phyloP scores from a whole-genome alignment of 92 coral and sea anemone genomes.

The Diadumene lineata region DNA sequence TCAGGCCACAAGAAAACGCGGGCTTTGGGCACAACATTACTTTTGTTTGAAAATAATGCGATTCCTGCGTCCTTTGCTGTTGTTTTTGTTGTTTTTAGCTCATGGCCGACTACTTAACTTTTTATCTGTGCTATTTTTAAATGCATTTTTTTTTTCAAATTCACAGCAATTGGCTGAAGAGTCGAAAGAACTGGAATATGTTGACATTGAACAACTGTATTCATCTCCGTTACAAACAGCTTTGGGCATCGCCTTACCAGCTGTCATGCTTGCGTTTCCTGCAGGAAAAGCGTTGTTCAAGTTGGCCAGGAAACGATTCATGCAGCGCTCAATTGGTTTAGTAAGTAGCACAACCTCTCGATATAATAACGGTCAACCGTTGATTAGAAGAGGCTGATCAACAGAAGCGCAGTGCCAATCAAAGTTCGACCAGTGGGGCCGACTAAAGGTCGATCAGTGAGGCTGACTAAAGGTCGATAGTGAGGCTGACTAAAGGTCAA shows the following conservation, averaged over 20 bases:
- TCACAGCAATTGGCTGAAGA: neutral
- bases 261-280: neutral
- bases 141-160: too few relatives aligned
- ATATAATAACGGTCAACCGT: neutral
- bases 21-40: too few relatives aligned
- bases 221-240: neutral
- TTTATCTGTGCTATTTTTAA: neutral
- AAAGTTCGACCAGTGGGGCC: too few relatives aligned
- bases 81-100: neutral
- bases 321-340: neutral
- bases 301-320: slow-evolving; percentile 2
- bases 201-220: neutral
- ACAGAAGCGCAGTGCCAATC: neutral
- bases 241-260: neutral
- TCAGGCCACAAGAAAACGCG: too few relatives aligned
- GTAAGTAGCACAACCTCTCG: slow-evolving; percentile 7
- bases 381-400: neutral
- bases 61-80: neutral
- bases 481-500: too few relatives aligned
- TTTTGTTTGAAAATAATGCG: too few relatives aligned
- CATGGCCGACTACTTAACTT: neutral
- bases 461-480: too few relatives aligned
- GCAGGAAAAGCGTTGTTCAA: neutral
- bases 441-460: too few relatives aligned
- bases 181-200: neutral